A percentile compares a stretch with the other conserved stretches of the same genome.
Evolutionary conservation across 2,888 invertebrate genomes (phyloP).

Genomic region (Cryptus armator): DNA sequence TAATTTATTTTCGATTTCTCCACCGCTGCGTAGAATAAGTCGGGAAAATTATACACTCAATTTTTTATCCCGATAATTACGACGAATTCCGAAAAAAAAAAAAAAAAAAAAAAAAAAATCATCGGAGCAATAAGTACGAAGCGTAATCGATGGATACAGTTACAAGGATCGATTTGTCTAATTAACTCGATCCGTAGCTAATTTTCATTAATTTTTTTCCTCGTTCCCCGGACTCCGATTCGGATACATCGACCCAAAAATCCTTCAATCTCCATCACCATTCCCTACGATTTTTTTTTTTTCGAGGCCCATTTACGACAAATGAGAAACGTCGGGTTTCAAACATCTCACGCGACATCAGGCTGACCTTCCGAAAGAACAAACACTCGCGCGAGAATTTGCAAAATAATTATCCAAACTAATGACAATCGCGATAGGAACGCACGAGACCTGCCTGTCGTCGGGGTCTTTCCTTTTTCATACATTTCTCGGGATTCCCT

Average conservation of each 20-base stretch:
- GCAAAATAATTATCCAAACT: slow-evolving; percentile 45
- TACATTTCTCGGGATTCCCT: not conserved
- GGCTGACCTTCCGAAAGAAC: not conserved
- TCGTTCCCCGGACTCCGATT: too few relatives aligned
- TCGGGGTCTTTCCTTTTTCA: not conserved
- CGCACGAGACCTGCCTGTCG: not conserved
- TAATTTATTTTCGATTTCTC: too few relatives aligned
- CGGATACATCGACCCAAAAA: too few relatives aligned
- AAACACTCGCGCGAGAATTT: slow-evolving; percentile 14
- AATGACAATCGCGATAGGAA: slow-evolving; percentile 26
- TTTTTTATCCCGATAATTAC: not conserved
- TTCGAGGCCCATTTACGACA: too few relatives aligned
- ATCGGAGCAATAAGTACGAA: not conserved
- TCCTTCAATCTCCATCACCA: too few relatives aligned
- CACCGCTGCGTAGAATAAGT: not conserved
- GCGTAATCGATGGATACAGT: not conserved
- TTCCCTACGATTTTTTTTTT: too few relatives aligned
- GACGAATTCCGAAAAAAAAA: not conserved
- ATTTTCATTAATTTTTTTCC: too few relatives aligned
- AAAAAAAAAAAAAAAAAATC: not conserved
- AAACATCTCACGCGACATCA: too few relatives aligned
- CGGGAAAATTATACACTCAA: not conserved
- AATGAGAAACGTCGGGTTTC: too few relatives aligned
- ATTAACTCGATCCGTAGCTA: too few relatives aligned
- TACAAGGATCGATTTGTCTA: too few relatives aligned